Evolutionary conservation across 2,797 vertebrate genomes (phyloP), one percentile per base, ranked within the genome.

Genomic region (Pipistrellus pipistrellus): DNA sequence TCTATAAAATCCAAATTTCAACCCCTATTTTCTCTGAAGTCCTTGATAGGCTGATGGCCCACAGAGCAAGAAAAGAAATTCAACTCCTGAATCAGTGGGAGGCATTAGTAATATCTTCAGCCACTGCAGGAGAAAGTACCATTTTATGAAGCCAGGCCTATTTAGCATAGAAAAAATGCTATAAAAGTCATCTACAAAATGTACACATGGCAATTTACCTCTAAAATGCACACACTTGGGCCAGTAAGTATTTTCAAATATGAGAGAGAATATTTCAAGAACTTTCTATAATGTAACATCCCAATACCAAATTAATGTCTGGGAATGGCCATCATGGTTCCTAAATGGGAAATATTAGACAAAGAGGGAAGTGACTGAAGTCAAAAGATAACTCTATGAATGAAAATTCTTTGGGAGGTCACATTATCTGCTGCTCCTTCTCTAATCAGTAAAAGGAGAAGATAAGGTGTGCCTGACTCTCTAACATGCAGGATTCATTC

Each of bases 201-300:
- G 46, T 83, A 85, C 48, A 75, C 23, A 89, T 44, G 81, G n/a
- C 85, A 93, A 94, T 92, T 97, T 35, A 85, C 86, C 51, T 95
- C 72, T 80, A 85, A 96, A 94, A 91, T 89, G 15, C 1, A 95
- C 57, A 17, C 73, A 94, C 75, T 93, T 66, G 14, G 89, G 41
- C 41, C n/a, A 82, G 64, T 80, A 91, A 95, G 44, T 92, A 68
- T 93, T 71, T 95, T 93, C 90, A 93, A 94, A 93, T 55, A 93
- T 25, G n/a, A 73, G 25, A 77, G 30, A 87, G 23, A 14, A 41
- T 68, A 88, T 59, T 96, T 88, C 48, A 88, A 92, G 44, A 59
- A 71, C 88, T 81, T 72, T 96, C 30, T 89, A 76, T 83, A 78
- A 51, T 69, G 84, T 83, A 57, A 75, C 46, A 96, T 85, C 92